These are phyloP conservation scores for Procambarus clarkii DNA, from an alignment of 1,140 invertebrate genomes.

Conservation along the genomic window DNA sequence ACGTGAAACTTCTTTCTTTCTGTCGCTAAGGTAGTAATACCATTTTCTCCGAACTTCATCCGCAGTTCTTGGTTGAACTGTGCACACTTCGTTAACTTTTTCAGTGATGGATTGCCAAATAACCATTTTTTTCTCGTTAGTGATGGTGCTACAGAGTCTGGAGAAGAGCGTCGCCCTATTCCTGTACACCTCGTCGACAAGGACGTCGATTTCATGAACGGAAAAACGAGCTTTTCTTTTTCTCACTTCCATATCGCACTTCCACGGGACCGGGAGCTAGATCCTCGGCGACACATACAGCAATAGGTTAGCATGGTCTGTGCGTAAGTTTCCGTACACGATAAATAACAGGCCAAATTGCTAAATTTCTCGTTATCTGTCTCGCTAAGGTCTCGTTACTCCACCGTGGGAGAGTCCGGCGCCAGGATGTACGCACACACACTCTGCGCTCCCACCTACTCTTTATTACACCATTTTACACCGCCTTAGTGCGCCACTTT, in stretches of 20 bases:
- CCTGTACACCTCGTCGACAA: constrained; percentile 15
- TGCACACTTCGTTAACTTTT: constrained; percentile 8
- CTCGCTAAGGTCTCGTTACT: constrained; percentile 35
- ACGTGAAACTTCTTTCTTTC: constrained; percentile 8
- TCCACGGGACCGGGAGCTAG: background rate
- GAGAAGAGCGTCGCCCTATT: constrained; percentile 21
- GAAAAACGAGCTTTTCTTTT: constrained; percentile 32
- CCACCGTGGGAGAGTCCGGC: constrained; percentile 19
- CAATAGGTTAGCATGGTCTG: background rate
- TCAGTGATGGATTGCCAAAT: constrained; percentile 12
- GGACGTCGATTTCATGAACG: constrained; percentile 16
- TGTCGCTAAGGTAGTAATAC: constrained; percentile 39
- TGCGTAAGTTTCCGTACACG: too few species aligned
- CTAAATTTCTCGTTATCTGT: constrained; percentile 13
- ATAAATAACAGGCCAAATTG: background rate
- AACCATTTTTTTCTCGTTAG: constrained; percentile 17
- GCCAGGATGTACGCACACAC: constrained; percentile 14
- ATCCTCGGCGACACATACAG: background rate
- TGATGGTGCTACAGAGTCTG: background rate
- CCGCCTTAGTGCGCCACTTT: background rate
- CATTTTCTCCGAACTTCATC: constrained; percentile 20
- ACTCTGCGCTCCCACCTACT: background rate
- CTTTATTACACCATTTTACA: background rate
- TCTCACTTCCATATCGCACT: background rate
- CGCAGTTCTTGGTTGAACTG: constrained; percentile 1